Base-by-base conservation (phyloP, 2,113 vertebrate genomes). In the Piliocolobus tephrosceles region DNA sequence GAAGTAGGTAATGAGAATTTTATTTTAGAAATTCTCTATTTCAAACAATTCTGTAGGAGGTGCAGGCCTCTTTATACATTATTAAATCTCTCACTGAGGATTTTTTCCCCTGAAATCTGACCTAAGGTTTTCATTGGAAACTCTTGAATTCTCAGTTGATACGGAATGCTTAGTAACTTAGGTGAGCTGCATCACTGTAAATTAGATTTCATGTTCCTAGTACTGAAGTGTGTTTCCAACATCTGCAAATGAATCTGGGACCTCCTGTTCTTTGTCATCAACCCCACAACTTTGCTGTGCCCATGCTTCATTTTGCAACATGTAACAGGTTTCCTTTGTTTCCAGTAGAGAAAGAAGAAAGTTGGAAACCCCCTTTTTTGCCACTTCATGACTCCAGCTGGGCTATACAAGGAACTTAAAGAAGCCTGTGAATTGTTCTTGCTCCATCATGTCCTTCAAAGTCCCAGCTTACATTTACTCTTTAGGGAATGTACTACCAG, bases 1-100 rank as follows among this genome's bases (percentile, higher is more conserved):
- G 84, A 52, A 61, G 70, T 47, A 90, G 47, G 88, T 64, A 96
- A 97, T 96, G 23, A 75, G 86, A 88, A 95, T 80, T 97, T 94
- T 90, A 98, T 94, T 93, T 43, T 64, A 47, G 43, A 92, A 91
- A 88, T 66, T 78, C 73, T 76, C 86, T 90, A 14, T 97, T 96
- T 98, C 94, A 96, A 98, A 96, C 47, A 95, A 66, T 92, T 57
- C 23, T 89, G 61, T 97, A 87, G 93, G 61, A 47, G 90, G 66
- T 91, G 50, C 23, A 75, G 3, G 32, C 23, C 30, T 35, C 11
- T 87, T 84, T 95, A 93, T 96, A 86, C 82, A 90, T 94, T 96
- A 96, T 95, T 98, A 96, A 96, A 82, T 72, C 75, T 95, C 43
- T 95, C 95, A 58, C 72, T 64, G 82, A 95, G 5, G 78, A 78